Evolutionary conservation across 2,113 vertebrate genomes (phyloP), one percentile per base, ranked within the genome.

Genomic region (Isurus oxyrinchus): DNA sequence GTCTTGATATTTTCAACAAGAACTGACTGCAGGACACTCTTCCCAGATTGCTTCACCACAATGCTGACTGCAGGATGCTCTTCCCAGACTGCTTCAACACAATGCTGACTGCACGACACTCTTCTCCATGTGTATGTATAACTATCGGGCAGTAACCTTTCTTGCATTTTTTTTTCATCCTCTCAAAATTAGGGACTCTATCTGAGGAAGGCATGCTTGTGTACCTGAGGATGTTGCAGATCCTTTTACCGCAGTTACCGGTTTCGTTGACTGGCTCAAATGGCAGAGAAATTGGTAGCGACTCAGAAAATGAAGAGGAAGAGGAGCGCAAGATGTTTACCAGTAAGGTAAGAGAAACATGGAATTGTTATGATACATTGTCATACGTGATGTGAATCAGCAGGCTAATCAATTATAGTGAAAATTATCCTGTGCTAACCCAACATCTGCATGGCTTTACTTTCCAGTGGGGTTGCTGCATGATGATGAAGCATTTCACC

Each of bases 241-340:
- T 98, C 7, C 98, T 99, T 81, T 98, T 99, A 69, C 98, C 98
- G 0, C 98, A 98, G 97, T 97, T 99, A 57, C 99, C 99, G 0
- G 98, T 99, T 76, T 98, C 98, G 0, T 97, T 98, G 96, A 97
- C 98, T 97, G 97, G 97, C 96, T 96, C 97, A 97, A 97, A 97
- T 96, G 97, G 98, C 95, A 98, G 98, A 1, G 98, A 99, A 96
- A 97, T 98, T 14, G 97, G 96, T 97, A 99, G 99, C 11, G 99
- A 99, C 97, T 99, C 99, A 0, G 99, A 99, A 97, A 99, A 99
- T 0, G 99, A 99, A 27, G 98, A 98, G 40, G 98, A 98, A 55
- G 97, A 97, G 67, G 97, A 98, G 1, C 97, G 97, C 96, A 98
- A 98, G 96, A 98, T 97, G 81, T 96, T 97, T 21, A 96, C 98